Evolutionary conservation across 2,797 vertebrate genomes (phyloP).

Genomic region (Chaunax sp.): DNA sequence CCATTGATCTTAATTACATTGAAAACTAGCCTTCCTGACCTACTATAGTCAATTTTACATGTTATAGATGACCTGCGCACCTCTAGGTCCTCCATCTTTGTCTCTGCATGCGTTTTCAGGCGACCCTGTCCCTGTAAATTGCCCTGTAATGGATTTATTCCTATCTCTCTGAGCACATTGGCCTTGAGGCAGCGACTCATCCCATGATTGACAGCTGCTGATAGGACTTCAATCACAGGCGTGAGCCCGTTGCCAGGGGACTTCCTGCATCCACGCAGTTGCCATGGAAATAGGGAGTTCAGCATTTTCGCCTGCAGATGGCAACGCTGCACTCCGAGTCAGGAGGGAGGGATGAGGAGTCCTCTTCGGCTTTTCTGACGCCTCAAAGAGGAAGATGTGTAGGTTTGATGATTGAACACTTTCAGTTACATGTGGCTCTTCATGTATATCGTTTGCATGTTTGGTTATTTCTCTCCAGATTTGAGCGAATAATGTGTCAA

Average conservation of each 20-base stretch:
- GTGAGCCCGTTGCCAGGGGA: constrained; percentile 75
- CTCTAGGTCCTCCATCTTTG: neutral
- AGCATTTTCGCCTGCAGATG: constrained; percentile 77
- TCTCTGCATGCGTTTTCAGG: constrained; percentile 6
- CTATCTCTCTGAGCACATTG: constrained; percentile 20
- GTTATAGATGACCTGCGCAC: constrained; percentile 6
- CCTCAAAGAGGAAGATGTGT: constrained; percentile 1
- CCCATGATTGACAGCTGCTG: constrained; percentile 63
- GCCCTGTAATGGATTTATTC: constrained; percentile 26
- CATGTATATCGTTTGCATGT: neutral
- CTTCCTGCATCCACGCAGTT: constrained; percentile 71
- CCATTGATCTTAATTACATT: constrained; percentile 20
- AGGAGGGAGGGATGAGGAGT: constrained; percentile 6
- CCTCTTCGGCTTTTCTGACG: neutral
- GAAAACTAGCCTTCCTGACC: constrained; percentile 12
- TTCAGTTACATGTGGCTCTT: constrained; percentile 19
- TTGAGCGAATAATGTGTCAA: neutral
- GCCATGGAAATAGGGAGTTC: constrained; percentile 79
- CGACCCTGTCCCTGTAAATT: constrained; percentile 2
- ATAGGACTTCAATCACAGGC: constrained; percentile 31
- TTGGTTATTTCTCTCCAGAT: neutral
- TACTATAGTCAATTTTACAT: constrained; percentile 17
- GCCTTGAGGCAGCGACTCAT: constrained; percentile 21
- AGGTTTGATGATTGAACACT: constrained; percentile 7
- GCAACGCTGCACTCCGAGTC: constrained; percentile 58